Evolutionary conservation across 37 sponge, comb jelly and placozoan species (phyloP), one percentile per base, ranked within the genome.

Genomic region (Crambe crambe): DNA sequence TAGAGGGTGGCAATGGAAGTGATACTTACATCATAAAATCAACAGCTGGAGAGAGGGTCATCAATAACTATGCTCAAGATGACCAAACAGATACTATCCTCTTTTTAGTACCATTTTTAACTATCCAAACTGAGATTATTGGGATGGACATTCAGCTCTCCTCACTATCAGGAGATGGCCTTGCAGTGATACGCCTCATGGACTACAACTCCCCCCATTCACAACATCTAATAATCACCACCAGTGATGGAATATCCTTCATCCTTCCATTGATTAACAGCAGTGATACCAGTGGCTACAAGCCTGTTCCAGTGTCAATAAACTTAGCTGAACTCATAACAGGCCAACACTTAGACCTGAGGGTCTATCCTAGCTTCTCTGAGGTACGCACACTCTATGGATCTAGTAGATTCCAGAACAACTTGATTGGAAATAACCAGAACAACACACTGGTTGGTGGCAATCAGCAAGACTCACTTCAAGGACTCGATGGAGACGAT

Each of bases 61-160:
- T 62, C 64, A 62, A 62, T 22, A 62, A 62, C 64, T 62, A n/a
- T n/a, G 64, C 64, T 62, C 27, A 62, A 62, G 64, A 62, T n/a
- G 64, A 62, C 64, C 9, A 25, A 22, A 62, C 64, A 62, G 64
- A 62, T 29, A 62, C 64, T 22, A 62, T 62, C 27, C 64, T 62
- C 64, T 62, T 62, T 62, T 22, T 62, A 8, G 64, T 62, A 8
- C 64, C 64, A 8, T 62, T 25, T 29, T 22, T 62, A 22, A 62
- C 64, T 29, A 62, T 62, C n/a, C 25, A 62, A 22, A 62, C n/a
- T 8, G 64, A 62, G 26, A 8, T 62, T 10, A 62, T 62, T n/a
- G 64, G 64, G 6, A 62, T 62, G 64, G 64, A 62, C 64, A 22
- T 62, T 62, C 64, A 29, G 17, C 64, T 62, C 25, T 26, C 64